These are phyloP conservation scores for Aproaerema taeniolella DNA, from an alignment of 2,888 invertebrate species.

Conservation along the genomic window DNA sequence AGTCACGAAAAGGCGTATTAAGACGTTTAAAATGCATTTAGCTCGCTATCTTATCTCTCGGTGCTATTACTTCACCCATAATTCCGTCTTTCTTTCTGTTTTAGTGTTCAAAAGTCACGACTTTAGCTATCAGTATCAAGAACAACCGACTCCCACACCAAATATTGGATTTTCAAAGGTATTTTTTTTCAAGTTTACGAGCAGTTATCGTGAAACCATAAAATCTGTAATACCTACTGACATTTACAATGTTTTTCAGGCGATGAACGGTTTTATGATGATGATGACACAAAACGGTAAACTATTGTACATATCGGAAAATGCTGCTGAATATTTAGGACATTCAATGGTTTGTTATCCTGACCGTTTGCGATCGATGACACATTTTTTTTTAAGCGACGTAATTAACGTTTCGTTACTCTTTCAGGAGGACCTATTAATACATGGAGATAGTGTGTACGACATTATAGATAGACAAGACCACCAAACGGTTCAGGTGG, in stretches of 20 bases:
- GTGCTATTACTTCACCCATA: slow-evolving; percentile 71
- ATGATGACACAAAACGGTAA: slow-evolving; percentile 99
- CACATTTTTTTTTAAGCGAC: no score
- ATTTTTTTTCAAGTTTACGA: slow-evolving; percentile 53
- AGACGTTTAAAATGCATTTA: slow-evolving; percentile 76
- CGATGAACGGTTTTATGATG: slow-evolving; percentile 97
- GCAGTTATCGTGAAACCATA: slow-evolving; percentile 35
- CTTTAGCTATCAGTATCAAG: slow-evolving; percentile 80
- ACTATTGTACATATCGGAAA: slow-evolving; percentile 98
- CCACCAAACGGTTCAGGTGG: slow-evolving; percentile 96
- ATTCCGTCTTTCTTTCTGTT: slow-evolving; percentile 79
- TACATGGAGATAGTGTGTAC: slow-evolving; percentile 99
- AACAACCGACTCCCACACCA: slow-evolving; percentile 85
- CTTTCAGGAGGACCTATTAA: slow-evolving; percentile 95
- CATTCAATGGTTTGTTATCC: slow-evolving; percentile 97
- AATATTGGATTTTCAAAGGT: slow-evolving; percentile 96
- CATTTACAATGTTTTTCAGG: slow-evolving; percentile 80
- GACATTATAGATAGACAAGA: slow-evolving; percentile 99
- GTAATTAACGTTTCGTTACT: not conserved
- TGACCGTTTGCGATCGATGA: no score
- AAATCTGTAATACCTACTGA: slow-evolving; percentile 29
- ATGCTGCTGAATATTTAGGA: slow-evolving; percentile 98
- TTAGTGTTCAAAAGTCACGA: slow-evolving; percentile 92
- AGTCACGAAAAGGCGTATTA: slow-evolving; percentile 73
- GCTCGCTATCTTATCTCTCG: slow-evolving; percentile 67